These are phyloP conservation scores for Bactericera cockerelli DNA, from an alignment of 1,140 invertebrate genomes.

Conservation along the genomic window DNA sequence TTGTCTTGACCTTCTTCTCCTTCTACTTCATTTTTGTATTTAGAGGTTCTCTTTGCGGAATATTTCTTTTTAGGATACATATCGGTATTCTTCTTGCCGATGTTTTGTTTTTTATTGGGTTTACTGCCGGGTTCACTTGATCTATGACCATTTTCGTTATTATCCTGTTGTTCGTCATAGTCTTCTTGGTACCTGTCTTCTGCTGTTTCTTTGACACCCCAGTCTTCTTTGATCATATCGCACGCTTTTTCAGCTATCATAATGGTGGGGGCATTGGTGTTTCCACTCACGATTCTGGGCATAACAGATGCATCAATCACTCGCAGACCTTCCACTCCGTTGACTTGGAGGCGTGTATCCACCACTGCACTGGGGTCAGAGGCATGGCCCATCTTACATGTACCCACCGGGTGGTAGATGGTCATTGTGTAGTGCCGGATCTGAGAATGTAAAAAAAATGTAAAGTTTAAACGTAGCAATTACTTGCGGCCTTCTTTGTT, in stretches of 20 bases:
- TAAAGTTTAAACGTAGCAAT: not conserved
- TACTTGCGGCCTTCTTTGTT: not conserved
- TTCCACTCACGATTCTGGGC: constrained; percentile 47
- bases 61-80: too few relatives aligned
- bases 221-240: constrained; percentile 45
- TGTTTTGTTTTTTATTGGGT: too few relatives aligned
- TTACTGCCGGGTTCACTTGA: too few relatives aligned
- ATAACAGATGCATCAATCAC: constrained; percentile 58
- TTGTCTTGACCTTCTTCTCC: too few relatives aligned
- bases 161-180: not conserved
- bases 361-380: constrained; percentile 40
- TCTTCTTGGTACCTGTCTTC: not conserved
- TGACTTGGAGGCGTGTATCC: constrained; percentile 38
- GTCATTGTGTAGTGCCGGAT: constrained; percentile 30
- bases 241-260: constrained; percentile 53
- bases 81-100: too few relatives aligned
- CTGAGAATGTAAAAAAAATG: constrained; percentile 11
- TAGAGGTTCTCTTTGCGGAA: too few relatives aligned
- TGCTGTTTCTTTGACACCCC: constrained; percentile 1
- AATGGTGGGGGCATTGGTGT: constrained; percentile 49
- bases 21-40: too few relatives aligned
- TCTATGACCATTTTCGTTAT: not conserved
- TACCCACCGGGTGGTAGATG: constrained; percentile 36
- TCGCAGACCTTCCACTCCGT: constrained; percentile 39
- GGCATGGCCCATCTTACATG: constrained; percentile 47